These are phyloP conservation scores for Asarcornis scutulata DNA, from an alignment of 2,113 vertebrate genomes.

Conservation along the genomic window DNA sequence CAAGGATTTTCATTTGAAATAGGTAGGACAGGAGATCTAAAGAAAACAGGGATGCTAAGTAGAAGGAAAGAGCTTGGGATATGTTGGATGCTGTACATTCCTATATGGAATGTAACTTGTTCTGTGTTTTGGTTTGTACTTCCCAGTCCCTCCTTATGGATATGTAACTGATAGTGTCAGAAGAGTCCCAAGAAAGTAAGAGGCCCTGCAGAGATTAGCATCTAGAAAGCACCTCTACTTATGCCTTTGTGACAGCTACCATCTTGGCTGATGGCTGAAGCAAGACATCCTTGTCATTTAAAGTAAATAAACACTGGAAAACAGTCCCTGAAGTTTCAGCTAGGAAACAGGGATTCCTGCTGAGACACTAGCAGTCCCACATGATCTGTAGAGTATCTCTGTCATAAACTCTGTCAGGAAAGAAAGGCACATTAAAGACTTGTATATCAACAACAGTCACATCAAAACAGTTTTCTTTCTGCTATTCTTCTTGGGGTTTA, in stretches of 20 bases:
- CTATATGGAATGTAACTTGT: too few species aligned
- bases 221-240: neutral
- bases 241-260: neutral
- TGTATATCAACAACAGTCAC: neutral
- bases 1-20: neutral
- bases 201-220: accelerated
- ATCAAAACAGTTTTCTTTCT: neutral
- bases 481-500: neutral
- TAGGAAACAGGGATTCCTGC: neutral
- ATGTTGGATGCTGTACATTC: neutral
- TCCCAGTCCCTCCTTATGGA: neutral
- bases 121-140: neutral
- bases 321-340: neutral
- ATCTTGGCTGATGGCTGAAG: neutral
- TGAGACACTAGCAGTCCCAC: neutral
- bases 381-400: neutral
- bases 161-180: neutral
- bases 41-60: neutral
- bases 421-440: neutral
- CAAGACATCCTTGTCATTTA: neutral
- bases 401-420: accelerated
- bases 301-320: neutral
- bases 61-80: accelerated
- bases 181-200: neutral
- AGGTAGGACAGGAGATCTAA: neutral